These are phyloP conservation scores for Nothocercus julius DNA, from an alignment of 2,113 vertebrate species.

Conservation along the genomic window DNA sequence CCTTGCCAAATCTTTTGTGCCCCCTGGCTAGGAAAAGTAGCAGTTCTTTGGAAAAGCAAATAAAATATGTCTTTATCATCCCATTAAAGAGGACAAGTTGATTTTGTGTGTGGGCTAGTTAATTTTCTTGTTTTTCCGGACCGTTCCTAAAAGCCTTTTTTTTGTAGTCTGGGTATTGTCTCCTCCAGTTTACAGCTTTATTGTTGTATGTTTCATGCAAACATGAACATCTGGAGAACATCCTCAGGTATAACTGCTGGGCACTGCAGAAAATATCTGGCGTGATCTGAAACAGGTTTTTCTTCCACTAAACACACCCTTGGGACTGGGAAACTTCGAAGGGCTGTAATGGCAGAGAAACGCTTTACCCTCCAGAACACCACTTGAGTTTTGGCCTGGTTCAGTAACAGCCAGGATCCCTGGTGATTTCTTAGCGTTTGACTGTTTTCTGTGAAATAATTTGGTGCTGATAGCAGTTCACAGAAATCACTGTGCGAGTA, in stretches of 20 bases:
- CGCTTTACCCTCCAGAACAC: conserved; percentile 39
- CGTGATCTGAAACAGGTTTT: conserved; percentile 57
- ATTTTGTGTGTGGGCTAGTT: conserved; percentile 5
- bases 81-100: background rate
- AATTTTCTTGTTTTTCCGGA: conserved; percentile 14
- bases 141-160: conserved; percentile 10
- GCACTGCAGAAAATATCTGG: conserved; percentile 38
- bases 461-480: background rate
- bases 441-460: background rate
- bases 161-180: conserved; percentile 37
- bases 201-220: conserved; percentile 65
- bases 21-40: background rate
- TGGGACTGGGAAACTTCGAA: conserved; percentile 31
- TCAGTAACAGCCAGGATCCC: background rate
- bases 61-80: background rate
- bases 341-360: conserved; percentile 3
- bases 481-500: background rate
- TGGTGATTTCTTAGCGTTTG: conserved; percentile 6
- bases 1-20: background rate
- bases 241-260: conserved; percentile 77
- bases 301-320: conserved; percentile 22
- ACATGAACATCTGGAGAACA: conserved; percentile 77
- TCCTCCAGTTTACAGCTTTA: conserved; percentile 74
- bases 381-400: conserved; percentile 1
- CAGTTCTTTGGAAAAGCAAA: conserved; percentile 18